These are phyloP conservation scores for Brachyrhaphis roseni DNA, from an alignment of 2,797 vertebrate genomes.

Conservation along the genomic window DNA sequence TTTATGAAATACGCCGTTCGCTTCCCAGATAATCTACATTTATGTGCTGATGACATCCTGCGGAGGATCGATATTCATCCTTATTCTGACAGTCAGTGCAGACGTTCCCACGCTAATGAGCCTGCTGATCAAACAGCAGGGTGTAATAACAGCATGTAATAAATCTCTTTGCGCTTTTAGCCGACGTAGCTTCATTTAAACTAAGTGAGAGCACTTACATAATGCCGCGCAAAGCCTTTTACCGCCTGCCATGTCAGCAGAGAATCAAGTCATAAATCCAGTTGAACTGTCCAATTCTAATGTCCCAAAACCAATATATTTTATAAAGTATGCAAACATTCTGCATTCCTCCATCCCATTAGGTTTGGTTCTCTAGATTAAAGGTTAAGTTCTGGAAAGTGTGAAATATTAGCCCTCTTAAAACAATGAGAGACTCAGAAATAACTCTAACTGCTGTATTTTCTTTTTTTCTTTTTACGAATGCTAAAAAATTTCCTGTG, in stretches of 20 bases:
- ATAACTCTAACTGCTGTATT: no score
- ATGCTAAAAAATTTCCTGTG: background rate
- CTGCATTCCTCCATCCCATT: background rate
- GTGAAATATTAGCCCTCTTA: background rate
- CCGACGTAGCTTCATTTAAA: constrained; percentile 8
- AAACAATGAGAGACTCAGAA: background rate
- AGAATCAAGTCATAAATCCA: constrained; percentile 15
- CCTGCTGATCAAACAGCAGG: background rate
- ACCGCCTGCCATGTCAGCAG: constrained; percentile 8
- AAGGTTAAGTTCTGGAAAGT: background rate
- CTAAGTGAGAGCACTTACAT: background rate
- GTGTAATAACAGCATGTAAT: background rate
- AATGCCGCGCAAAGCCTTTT: constrained; percentile 5
- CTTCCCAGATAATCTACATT: background rate
- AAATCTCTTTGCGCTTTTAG: constrained; percentile 12
- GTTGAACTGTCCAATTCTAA: background rate
- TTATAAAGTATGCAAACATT: background rate
- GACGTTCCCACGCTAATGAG: constrained; percentile 15
- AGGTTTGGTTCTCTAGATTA: background rate
- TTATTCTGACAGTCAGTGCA: background rate
- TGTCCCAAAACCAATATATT: background rate
- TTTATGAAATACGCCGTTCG: constrained; percentile 15
- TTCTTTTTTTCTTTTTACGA: background rate
- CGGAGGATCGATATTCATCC: constrained; percentile 12
- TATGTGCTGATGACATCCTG: background rate